Percentiles rank a stretch among this genome's conserved stretches.
Evolutionary conservation across 30 jellyfish, hydroid and myxozoan genomes (phyloP).

Genomic region (Sanderia malayensis): DNA sequence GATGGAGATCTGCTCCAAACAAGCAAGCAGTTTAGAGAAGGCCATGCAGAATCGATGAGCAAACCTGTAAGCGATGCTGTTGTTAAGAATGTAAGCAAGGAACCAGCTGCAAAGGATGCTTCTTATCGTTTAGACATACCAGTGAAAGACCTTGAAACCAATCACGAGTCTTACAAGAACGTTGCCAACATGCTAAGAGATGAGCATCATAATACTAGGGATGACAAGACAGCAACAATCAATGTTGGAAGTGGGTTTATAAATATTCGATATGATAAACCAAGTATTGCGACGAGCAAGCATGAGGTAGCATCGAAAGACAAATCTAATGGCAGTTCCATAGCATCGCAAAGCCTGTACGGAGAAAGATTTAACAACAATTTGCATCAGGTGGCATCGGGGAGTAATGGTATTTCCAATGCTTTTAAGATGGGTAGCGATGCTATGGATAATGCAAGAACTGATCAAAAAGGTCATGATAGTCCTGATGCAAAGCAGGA

Average conservation of each 20-base stretch:
- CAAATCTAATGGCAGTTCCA: background rate
- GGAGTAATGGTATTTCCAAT: no score
- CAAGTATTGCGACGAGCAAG: background rate
- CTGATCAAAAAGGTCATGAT: background rate
- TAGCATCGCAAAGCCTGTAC: background rate
- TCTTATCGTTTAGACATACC: background rate
- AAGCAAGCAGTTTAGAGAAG: no score
- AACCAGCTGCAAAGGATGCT: background rate
- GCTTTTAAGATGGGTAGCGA: no score
- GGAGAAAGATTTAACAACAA: background rate
- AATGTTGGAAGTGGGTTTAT: conserved; percentile 59
- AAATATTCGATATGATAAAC: conserved; percentile 34
- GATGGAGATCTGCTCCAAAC: no score
- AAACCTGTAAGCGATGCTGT: no score
- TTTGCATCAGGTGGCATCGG: background rate
- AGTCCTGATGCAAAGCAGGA: background rate
- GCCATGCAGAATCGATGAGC: no score
- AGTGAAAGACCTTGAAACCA: background rate
- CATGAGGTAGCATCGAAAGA: background rate
- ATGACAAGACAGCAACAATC: conserved; percentile 37
- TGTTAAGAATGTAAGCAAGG: no score
- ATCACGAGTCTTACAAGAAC: background rate
- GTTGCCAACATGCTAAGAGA: background rate
- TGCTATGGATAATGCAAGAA: no score
- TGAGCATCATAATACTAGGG: background rate